Evolutionary conservation across 1,140 invertebrate species (phyloP), one percentile per base, ranked within the genome.

Genomic region (Vollenhovia emeryi): DNA sequence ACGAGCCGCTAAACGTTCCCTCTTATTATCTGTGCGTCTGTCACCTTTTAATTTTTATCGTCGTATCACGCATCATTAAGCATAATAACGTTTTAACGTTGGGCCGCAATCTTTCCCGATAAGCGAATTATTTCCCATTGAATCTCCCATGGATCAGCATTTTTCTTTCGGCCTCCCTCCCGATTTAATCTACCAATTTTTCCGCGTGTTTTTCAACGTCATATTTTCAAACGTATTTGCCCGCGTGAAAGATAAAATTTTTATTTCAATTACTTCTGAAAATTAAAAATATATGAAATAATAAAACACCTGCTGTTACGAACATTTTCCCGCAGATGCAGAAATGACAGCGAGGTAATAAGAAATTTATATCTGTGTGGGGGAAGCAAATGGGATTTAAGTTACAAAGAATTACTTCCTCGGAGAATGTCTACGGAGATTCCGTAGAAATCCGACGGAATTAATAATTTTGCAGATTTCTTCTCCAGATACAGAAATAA

Each of bases 31-130:
- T 43, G 11, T 55, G n/a, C 78, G 27, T 71, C 71, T 82, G 45
- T 82, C n/a, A 71, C 3, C 13, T 73, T 73, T 71, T 82, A 82
- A 59, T 82, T 82, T 82, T 57, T 43, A 82, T 57, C 27, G 15
- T 8, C 7, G 18, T 18, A 45, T 45, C 68, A 45, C 6, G 36
- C 52, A 30, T 82, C 66, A 57, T 80, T 69, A 80, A 71, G 57
- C 9, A 1, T 73, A 71, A 73, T 82, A 73, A 57, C 18, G 36
- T 55, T 82, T 71, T 78, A 62, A 78, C 18, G 18, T 9, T 13
- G 27, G 15, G 3, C 18, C 13, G 4, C 7, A 57, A 43, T 62
- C 24, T 43, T 76, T 62, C 21, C 43, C 36, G 33, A 62, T 43
- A 60, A 76, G 15, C 18, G 21, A n/a, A 76, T 76, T 57, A 74